Percentiles rank a stretch among this genome's conserved stretches.
Conservation (phyloP, 2,113 vertebrate species). For the Arothron firmamentum region DNA sequence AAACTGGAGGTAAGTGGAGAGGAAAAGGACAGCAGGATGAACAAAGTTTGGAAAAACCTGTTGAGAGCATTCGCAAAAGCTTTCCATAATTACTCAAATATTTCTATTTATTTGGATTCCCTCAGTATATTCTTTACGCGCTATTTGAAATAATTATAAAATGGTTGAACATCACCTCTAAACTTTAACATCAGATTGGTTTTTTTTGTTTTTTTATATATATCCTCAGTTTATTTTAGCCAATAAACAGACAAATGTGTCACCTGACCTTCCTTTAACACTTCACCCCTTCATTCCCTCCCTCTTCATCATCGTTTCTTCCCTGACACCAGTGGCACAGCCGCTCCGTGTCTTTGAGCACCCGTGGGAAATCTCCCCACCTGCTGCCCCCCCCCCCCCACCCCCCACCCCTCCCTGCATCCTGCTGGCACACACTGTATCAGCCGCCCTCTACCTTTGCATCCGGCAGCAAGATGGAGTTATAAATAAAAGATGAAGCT, state of each 20-base stretch:
- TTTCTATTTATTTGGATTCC: background rate
- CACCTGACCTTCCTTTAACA: background rate
- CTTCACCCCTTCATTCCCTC: background rate
- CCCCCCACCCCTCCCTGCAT: background rate
- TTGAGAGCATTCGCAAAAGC: background rate
- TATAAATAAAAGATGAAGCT: slow-evolving; percentile 71
- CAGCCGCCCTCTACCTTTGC: slow-evolving; percentile 22
- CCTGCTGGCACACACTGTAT: background rate
- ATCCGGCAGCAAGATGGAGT: slow-evolving; percentile 40
- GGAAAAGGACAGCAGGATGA: background rate
- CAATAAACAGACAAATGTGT: background rate
- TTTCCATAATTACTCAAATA: background rate
- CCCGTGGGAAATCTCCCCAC: slow-evolving; percentile 55
- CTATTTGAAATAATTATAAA: background rate
- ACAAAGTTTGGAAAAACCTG: background rate
- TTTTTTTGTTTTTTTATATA: too few species aligned
- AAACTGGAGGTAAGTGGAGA: slow-evolving; percentile 84
- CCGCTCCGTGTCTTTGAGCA: slow-evolving; percentile 5
- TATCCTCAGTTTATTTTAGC: too few species aligned
- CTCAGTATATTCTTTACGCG: background rate
- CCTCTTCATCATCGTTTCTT: background rate
- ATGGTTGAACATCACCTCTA: too few species aligned
- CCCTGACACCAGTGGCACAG: slow-evolving; percentile 28
- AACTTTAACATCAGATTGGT: too few species aligned
- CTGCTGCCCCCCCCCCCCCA: slow-evolving; percentile 1